phyloP scores from a whole-genome alignment of 2,113 vertebrate species.

The Orthonyx spaldingii region DNA sequence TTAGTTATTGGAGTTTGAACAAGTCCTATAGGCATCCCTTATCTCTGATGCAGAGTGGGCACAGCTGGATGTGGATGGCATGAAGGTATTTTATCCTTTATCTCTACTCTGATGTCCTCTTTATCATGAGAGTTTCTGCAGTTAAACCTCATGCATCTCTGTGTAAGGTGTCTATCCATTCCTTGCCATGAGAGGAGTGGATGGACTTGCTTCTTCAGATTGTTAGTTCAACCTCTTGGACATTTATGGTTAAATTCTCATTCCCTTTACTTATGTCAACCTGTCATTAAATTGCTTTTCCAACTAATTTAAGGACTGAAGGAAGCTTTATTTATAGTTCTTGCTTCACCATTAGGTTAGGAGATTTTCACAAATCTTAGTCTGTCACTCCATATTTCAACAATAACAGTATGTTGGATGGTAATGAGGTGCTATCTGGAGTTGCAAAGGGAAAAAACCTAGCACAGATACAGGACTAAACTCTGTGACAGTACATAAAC shows the following conservation, averaged over 20 bases:
- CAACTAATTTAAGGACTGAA: neutral
- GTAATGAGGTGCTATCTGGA: neutral
- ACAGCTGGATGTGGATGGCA: neutral
- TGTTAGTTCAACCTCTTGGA: neutral
- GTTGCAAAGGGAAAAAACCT: neutral
- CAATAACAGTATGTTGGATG: neutral
- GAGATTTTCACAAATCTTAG: neutral
- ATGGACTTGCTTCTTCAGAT: neutral
- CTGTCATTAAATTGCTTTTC: neutral
- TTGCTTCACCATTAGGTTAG: neutral
- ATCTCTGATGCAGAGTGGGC: neutral
- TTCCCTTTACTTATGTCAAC: neutral
- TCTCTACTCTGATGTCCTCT: neutral
- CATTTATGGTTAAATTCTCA: neutral
- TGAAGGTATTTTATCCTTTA: neutral
- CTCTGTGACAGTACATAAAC: neutral
- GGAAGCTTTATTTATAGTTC: neutral
- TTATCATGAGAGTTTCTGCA: neutral
- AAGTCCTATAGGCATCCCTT: neutral
- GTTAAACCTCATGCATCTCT: neutral
- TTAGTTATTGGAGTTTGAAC: neutral
- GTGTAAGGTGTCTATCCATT: neutral
- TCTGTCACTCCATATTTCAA: neutral
- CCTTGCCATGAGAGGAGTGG: neutral
- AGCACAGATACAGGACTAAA: neutral